Percentiles rank a stretch among this genome's conserved stretches.
Conservation (phyloP, 2,113 vertebrate species). For the Brachypodius melanocephalos region DNA sequence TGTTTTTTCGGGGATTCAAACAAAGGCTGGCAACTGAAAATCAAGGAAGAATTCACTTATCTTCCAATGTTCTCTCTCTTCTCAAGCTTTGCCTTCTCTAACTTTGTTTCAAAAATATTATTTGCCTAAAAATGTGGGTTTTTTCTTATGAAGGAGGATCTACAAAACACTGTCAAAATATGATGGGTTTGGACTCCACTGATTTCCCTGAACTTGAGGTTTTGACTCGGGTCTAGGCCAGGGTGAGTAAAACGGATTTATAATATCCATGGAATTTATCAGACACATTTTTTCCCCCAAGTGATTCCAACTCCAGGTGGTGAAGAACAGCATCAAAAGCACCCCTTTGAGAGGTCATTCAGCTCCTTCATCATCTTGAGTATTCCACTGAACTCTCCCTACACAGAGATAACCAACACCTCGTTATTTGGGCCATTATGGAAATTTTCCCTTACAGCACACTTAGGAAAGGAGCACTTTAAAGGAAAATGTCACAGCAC, state of each 20-base stretch:
- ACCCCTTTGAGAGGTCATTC: background rate
- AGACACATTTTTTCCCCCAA: background rate
- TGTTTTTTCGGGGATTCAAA: background rate
- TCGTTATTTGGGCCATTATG: background rate
- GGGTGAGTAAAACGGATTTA: background rate
- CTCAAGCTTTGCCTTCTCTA: background rate
- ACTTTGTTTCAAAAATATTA: background rate
- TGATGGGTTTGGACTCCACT: background rate
- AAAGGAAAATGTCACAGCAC: background rate
- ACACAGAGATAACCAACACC: background rate
- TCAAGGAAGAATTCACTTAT: background rate
- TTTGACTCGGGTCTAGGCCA: background rate
- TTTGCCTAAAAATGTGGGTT: rapidly evolving
- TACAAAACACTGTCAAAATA: background rate
- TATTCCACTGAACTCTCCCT: background rate
- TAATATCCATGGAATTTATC: background rate
- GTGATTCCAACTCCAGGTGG: background rate
- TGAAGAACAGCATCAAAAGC: background rate
- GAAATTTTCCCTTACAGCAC: background rate
- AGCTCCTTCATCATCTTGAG: background rate
- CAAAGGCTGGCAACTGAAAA: background rate
- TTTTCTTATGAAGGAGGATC: background rate
- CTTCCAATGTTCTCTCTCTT: background rate
- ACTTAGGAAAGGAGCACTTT: background rate
- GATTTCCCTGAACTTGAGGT: background rate